These are phyloP conservation scores for Caenorhabditis imperialis DNA, from an alignment of 2,888 invertebrate species.

Conservation along the genomic window DNA sequence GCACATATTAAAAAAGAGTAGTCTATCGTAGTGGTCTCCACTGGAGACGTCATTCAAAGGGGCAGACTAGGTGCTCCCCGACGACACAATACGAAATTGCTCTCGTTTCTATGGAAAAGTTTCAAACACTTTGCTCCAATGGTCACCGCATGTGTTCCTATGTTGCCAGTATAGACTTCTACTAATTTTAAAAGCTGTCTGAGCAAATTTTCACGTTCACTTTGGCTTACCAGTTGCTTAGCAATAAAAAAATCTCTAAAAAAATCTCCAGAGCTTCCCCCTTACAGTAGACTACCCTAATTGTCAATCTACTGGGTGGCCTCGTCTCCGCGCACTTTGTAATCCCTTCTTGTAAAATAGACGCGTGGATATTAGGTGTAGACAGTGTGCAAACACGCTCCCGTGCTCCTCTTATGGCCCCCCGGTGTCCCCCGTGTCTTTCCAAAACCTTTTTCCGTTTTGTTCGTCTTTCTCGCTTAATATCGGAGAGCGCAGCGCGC, in stretches of 20 bases:
- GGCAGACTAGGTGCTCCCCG: neutral
- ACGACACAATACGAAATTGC: slow-evolving; percentile 2
- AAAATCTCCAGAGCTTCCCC: no score
- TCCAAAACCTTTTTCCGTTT: neutral
- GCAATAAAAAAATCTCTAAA: no score
- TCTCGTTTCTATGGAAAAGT: neutral
- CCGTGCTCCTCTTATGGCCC: slow-evolving; percentile 10
- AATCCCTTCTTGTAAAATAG: slow-evolving; percentile 18
- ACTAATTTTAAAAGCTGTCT: no score
- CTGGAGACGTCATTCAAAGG: neutral
- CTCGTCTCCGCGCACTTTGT: no score
- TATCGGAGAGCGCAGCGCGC: neutral
- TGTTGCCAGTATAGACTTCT: no score
- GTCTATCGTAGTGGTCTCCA: neutral
- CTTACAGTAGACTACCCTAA: no score
- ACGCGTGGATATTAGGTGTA: slow-evolving; percentile 40
- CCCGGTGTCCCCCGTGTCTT: neutral
- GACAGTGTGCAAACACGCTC: slow-evolving; percentile 35
- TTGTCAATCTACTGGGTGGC: no score
- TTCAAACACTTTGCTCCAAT: neutral
- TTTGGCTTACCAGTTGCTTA: no score
- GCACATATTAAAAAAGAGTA: neutral
- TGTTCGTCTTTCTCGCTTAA: neutral
- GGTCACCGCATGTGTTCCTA: neutral
- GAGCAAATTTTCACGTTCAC: no score